These are phyloP conservation scores for Poeciliopsis turrubarensis DNA, from an alignment of 2,113 vertebrate genomes.

Conservation along the genomic window DNA sequence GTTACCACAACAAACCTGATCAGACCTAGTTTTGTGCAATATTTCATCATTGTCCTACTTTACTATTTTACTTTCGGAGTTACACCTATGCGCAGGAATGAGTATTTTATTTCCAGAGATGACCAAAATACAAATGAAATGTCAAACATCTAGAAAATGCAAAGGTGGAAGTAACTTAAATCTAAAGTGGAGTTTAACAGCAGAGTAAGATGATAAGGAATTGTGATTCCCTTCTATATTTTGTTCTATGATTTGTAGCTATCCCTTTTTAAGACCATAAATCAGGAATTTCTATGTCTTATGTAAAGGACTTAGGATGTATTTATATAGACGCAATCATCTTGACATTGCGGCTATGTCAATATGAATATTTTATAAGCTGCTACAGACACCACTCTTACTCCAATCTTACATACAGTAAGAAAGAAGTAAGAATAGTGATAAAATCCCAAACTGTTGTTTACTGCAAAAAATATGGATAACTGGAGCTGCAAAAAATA, in stretches of 20 bases:
- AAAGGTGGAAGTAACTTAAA: not conserved
- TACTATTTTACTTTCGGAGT: no score
- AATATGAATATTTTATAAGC: not conserved
- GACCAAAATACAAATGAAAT: not conserved
- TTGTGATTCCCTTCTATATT: not conserved
- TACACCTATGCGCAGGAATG: not conserved
- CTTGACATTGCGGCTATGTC: not conserved
- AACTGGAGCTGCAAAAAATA: not conserved
- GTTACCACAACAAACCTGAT: no score
- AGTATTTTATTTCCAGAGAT: not conserved
- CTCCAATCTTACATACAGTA: not conserved
- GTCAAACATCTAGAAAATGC: not conserved
- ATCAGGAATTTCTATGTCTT: not conserved
- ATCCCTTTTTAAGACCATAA: not conserved
- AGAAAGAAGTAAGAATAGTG: not conserved
- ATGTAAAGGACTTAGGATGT: not conserved
- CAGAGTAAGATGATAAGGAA: not conserved
- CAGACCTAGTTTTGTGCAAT: no score
- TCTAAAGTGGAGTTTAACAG: not conserved
- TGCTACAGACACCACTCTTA: not conserved
- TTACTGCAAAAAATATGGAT: not conserved
- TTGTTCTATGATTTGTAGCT: not conserved
- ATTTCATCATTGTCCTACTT: no score
- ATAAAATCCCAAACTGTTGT: slow-evolving; percentile 2
- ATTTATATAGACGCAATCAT: not conserved